Base-by-base conservation (phyloP, 2,113 vertebrate species). In the Pachyramphus minor region DNA sequence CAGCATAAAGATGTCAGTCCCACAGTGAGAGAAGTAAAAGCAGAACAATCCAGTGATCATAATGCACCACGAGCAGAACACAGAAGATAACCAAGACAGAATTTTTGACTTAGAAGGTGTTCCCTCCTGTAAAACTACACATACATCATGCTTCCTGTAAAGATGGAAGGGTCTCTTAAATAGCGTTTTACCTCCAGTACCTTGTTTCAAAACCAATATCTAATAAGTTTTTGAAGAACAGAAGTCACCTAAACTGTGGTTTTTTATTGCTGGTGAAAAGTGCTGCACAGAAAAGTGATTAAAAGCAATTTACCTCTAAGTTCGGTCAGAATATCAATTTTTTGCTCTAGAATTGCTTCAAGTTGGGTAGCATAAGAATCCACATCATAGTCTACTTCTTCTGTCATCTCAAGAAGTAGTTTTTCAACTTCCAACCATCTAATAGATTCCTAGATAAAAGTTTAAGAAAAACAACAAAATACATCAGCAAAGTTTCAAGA, bases 381-480 rank as follows among this genome's bases (percentile, higher is more conserved):
- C 16, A 99, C 99, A 83, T 99, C 99, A 63, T 99, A 99, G 94
- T 99, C 99, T 20, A 99, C 99, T 98, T 99, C 99, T 98, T 99
- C 99, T 7, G 99, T 99, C 99, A 99, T 99, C 80, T 99, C 99
- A 85, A 99, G 84, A 37, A 99, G 99, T 11, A 98, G 97, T 96
- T 99, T 99, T 97, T 99, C 99, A 71, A 99, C 99, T 95, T 99
- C 99, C 95, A 99, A 95, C 99, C 99, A 99, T 95, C 99, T 98
- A 95, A 99, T 99, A 5, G 99, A 99, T 97, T 99, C 99, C 99
- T 99, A 98, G 31, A 91, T 4, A 84, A 73, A 74, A 80, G 24
- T 47, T 52, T 23, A 73, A 92, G 44, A 42, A 56, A 6, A 31
- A 18, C 16, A 84, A 42, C 9, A 41, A 53, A 95, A 89, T 47